Evolutionary conservation across 2,113 vertebrate genomes (phyloP), one percentile per base, ranked within the genome.

Genomic region (Ranitomeya variabilis): DNA sequence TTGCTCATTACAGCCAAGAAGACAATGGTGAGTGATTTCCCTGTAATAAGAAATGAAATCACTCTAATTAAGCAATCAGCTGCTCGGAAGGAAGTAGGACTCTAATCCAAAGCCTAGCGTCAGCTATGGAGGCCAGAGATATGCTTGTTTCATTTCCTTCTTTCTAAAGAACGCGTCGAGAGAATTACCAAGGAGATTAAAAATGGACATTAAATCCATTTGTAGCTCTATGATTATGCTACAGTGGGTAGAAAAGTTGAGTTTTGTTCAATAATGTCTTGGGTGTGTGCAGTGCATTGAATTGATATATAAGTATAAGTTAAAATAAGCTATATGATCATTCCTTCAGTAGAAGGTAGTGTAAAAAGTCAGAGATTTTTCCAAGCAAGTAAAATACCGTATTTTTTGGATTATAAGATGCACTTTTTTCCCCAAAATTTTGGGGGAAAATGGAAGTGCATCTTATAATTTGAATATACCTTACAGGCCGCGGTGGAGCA

Each of bases 21-120:
- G 87, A 88, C 79, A 88, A 88, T 88, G 21, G 80, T 88, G 80
- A 88, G 37, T 83, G 69, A 88, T 88, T 74, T 88, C 66, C 45
- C 67, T 83, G n/a, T 83, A 88, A 64, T 88, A 88, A 83, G 80
- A 74, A 88, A 87, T 73, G 64, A 88, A 88, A 74, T 88, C 87
- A 60, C 69, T 83, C 80, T 88, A 88, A 88, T 88, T 83, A 88
- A 83, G 67, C 60, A 88, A 88, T 83, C 87, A 83, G 67, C 67
- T 60, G 69, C 79, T 76, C 18, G 71, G 87, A 88, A 87, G 54
- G 52, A 82, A 82, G 66, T 21, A 8, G 54, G 15, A 88, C 52
- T 23, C 45, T 73, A 60, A 83, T 83, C 64, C 45, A 45, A 82
- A 37, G 21, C n/a, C 79, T 37, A 10, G 62, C 51, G 52, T 71